These are phyloP conservation scores for Bombus sylvicola DNA, from an alignment of 1,140 invertebrate genomes.

Conservation along the genomic window DNA sequence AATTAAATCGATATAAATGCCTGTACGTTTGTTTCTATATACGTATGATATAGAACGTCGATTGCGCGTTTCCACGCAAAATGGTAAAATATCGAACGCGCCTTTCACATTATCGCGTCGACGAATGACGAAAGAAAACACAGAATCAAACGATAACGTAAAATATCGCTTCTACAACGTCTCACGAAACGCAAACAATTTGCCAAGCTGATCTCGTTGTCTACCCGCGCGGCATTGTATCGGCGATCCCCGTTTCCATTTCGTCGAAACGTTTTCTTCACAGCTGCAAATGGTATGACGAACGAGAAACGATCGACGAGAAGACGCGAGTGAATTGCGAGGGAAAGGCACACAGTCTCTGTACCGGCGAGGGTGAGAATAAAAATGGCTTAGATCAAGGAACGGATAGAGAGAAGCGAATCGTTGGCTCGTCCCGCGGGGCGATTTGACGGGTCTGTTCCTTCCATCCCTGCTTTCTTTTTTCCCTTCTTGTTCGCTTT, in stretches of 20 bases:
- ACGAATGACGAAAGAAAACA: background rate
- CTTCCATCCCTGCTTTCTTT: background rate
- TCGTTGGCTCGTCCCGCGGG: slow-evolving; percentile 63
- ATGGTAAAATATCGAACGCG: too few relatives aligned
- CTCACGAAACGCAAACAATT: slow-evolving; percentile 25
- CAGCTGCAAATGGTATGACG: slow-evolving; percentile 62
- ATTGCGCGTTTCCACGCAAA: background rate
- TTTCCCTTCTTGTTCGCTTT: slow-evolving; percentile 30
- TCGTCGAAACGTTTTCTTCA: slow-evolving; percentile 37
- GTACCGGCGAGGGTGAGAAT: slow-evolving; percentile 48
- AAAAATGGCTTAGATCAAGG: slow-evolving; percentile 69
- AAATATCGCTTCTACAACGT: slow-evolving; percentile 4
- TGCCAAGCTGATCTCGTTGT: slow-evolving; percentile 28
- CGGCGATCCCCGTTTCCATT: slow-evolving; percentile 5
- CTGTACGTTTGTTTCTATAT: too few relatives aligned
- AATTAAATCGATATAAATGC: too few relatives aligned
- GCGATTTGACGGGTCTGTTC: slow-evolving; percentile 68
- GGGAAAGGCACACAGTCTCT: slow-evolving; percentile 39
- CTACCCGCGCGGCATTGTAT: background rate
- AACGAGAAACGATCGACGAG: slow-evolving; percentile 61
- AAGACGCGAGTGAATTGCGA: slow-evolving; percentile 58
- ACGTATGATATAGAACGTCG: background rate
- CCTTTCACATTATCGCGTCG: too few relatives aligned
- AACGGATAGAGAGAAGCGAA: slow-evolving; percentile 65
- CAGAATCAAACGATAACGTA: background rate